Evolutionary conservation across 2,113 vertebrate species (phyloP).

Genomic region (Channa argus): DNA sequence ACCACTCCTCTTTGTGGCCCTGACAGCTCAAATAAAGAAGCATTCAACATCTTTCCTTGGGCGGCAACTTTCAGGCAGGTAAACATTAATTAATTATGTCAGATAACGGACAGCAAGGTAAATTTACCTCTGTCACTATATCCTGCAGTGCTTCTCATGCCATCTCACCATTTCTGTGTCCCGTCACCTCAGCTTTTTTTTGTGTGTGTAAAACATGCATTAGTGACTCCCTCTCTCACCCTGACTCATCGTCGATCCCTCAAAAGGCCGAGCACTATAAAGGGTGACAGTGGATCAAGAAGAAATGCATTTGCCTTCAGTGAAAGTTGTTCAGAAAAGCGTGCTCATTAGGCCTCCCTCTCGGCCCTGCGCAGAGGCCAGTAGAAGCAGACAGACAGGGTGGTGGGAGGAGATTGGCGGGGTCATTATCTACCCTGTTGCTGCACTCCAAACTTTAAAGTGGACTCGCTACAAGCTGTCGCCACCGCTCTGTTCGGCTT

Average conservation of each 20-base stretch:
- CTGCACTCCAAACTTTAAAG: slow-evolving; percentile 69
- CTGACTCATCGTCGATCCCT: slow-evolving; percentile 44
- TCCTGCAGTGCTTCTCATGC: slow-evolving; percentile 21
- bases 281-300: slow-evolving; percentile 53
- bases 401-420: slow-evolving; percentile 50
- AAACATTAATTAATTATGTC: slow-evolving; percentile 75
- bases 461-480: slow-evolving; percentile 51
- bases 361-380: slow-evolving; percentile 33
- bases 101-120: slow-evolving; percentile 52
- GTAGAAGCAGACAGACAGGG: slow-evolving; percentile 43
- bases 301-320: slow-evolving; percentile 60
- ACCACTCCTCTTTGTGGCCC: slow-evolving; percentile 73
- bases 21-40: slow-evolving; percentile 79
- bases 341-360: slow-evolving; percentile 67
- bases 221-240: slow-evolving; percentile 37
- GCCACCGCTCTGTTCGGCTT: slow-evolving; percentile 26
- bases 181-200: slow-evolving; percentile 20
- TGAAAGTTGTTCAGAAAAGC: slow-evolving; percentile 65
- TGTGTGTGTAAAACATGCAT: slow-evolving; percentile 46
- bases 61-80: slow-evolving; percentile 53
- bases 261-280: slow-evolving; percentile 32
- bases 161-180: slow-evolving; percentile 8
- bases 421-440: slow-evolving; percentile 67
- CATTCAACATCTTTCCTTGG: slow-evolving; percentile 62
- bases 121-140: slow-evolving; percentile 53